A percentile compares a stretch with the other conserved stretches of the same genome.
Evolutionary conservation across 2,888 invertebrate genomes (phyloP).

Genomic region (Melipona beecheii): DNA sequence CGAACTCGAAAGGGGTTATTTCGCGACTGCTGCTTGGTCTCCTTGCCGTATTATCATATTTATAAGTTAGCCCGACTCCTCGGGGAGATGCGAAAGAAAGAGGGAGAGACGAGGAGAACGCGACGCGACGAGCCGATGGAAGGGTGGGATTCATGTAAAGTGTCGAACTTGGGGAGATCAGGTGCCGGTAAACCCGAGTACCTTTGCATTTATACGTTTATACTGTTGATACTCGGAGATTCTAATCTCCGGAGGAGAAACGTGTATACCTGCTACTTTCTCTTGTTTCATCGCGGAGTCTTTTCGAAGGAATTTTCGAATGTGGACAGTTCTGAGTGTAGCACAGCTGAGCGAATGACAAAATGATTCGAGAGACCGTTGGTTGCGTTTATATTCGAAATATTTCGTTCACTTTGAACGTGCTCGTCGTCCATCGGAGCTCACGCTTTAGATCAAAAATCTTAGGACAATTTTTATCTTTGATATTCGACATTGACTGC

Average conservation of each 20-base stretch:
- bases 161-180: conserved; percentile 32
- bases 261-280: not conserved
- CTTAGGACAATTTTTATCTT: no score
- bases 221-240: not conserved
- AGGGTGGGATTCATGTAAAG: conserved; percentile 47
- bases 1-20: conserved; percentile 75
- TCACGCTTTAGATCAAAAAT: no score
- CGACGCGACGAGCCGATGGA: conserved; percentile 35
- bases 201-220: conserved; percentile 10
- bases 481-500: no score
- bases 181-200: conserved; percentile 19
- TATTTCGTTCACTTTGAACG: no score
- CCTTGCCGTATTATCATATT: conserved; percentile 83
- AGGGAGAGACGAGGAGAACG: conserved; percentile 27
- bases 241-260: not conserved
- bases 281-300: not conserved
- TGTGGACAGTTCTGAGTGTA: no score
- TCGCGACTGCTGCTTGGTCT: conserved; percentile 79
- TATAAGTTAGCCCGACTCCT: conserved; percentile 77
- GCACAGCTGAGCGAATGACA: no score
- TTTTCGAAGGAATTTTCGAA: no score
- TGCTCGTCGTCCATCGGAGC: no score
- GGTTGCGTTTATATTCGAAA: no score
- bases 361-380: no score
- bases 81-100: conserved; percentile 35